Conservation (phyloP, 2,797 vertebrate genomes). For the Neosilurus hyrtlii region DNA sequence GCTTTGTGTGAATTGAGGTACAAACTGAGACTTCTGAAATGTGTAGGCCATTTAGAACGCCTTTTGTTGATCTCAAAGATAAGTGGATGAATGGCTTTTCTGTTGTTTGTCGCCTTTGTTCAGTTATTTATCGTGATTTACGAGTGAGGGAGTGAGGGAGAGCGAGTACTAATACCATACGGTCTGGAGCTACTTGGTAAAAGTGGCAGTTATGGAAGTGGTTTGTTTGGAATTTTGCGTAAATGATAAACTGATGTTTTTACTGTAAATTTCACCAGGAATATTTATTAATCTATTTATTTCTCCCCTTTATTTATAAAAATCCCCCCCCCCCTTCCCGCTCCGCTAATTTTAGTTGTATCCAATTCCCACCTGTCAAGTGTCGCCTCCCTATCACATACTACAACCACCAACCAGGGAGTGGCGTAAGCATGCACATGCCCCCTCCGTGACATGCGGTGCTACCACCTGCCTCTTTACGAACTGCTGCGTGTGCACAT, state of each 20-base stretch:
- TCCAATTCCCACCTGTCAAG: too few relatives aligned
- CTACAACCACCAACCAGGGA: too few relatives aligned
- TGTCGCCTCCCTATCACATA: too few relatives aligned
- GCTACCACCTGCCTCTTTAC: too few relatives aligned
- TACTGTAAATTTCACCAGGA: too few relatives aligned
- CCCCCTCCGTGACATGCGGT: too few relatives aligned
- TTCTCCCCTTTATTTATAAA: too few relatives aligned
- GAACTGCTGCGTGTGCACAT: too few relatives aligned
- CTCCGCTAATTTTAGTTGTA: background rate
- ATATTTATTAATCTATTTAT: too few relatives aligned
- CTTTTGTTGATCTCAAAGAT: background rate
- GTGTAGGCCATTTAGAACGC: background rate
- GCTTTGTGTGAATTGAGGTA: background rate
- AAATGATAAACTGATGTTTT: background rate
- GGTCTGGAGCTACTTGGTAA: background rate
- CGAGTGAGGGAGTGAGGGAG: background rate
- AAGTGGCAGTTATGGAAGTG: background rate
- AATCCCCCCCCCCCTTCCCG: too few relatives aligned
- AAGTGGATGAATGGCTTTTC: background rate
- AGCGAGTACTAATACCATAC: background rate
- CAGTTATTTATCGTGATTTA: too few relatives aligned
- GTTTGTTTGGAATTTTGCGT: background rate
- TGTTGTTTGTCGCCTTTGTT: background rate
- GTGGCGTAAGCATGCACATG: too few relatives aligned
- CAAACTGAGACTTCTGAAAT: background rate